These are phyloP conservation scores for Spicauda simplicius DNA, from an alignment of 2,888 invertebrate species.

Conservation along the genomic window DNA sequence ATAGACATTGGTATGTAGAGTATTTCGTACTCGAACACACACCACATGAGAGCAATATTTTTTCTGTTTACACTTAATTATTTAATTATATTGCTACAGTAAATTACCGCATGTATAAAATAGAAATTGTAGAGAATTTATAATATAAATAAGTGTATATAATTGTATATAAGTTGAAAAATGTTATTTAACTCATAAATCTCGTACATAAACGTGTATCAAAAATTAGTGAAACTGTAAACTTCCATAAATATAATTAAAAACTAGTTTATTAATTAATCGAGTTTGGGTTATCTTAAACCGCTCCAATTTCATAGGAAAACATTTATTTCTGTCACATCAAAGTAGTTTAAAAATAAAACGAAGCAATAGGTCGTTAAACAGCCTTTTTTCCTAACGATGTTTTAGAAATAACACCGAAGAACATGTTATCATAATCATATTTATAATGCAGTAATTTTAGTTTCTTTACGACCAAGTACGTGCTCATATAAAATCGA, in stretches of 20 bases:
- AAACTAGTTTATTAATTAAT: conserved; percentile 23
- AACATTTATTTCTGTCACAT: conserved; percentile 24
- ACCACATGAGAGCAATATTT: too few species aligned
- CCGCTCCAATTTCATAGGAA: conserved; percentile 28
- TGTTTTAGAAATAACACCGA: not conserved
- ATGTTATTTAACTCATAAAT: too few species aligned
- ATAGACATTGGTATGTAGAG: too few species aligned
- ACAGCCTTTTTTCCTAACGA: conserved; percentile 1
- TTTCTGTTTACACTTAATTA: too few species aligned
- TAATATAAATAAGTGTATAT: too few species aligned
- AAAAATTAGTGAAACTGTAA: conserved; percentile 15
- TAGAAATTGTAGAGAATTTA: too few species aligned
- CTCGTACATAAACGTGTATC: not conserved
- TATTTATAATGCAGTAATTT: conserved; percentile 3
- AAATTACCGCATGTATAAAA: too few species aligned
- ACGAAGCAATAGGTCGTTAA: conserved; percentile 2
- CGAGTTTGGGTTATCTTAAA: conserved; percentile 23
- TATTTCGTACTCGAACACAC: too few species aligned
- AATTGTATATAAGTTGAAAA: too few species aligned
- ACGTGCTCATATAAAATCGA: not conserved
- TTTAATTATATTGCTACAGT: too few species aligned
- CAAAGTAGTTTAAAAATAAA: conserved; percentile 24
- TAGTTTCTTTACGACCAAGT: conserved; percentile 4
- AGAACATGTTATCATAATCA: conserved; percentile 5
- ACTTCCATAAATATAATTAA: conserved; percentile 25